Base-by-base conservation (phyloP, 1,140 invertebrate genomes). In the Drosophila tropicalis region DNA sequence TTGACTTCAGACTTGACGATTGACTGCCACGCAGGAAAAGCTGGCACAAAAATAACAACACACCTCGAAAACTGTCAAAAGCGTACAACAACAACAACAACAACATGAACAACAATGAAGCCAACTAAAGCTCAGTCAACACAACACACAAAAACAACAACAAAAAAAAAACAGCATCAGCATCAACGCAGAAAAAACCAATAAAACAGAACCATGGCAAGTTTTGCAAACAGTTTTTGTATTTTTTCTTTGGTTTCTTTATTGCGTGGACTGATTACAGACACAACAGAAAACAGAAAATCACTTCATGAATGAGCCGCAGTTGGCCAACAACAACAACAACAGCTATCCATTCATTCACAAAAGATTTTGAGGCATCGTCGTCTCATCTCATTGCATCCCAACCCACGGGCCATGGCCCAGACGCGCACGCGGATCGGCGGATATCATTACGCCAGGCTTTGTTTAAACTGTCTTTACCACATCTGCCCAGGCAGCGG, bases 181-280 rank as follows among this genome's bases (percentile, higher is more conserved):
- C 17, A 47, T 0, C 41, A 44, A 15, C 41, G 78, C 56, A 51
- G 57, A 77, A 78, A 79, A 87, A 66, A 69, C 58, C 71, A 70
- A 84, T 73, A 81, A 83, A 85, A 68, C 70, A 83, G 67, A 89
- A 61, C 78, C 72, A 71, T 63, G 76, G 62, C 71, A 67, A 73
- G 69, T 72, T 62, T 90, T 78, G 85, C 84, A 89, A 89, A 89
- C 73, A 81, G 71, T 87, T 86, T 87, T 29, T 22, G 22, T 22
- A 22, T 25, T 25, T 82, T 90, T 80, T 87, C 82, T 87, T 82
- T 87, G 81, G 86, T 82, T 87, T 86, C 87, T 86, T 90, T 82
- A 90, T 83, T 90, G 87, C 87, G 87, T 90, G 87, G 87, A 90
- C 87, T 90, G 89, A 90, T 90, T 90, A 90, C 87, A 84, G 65